Evolutionary conservation across 2,888 invertebrate species (phyloP).

Genomic region (Aspidiotus rigidus): DNA sequence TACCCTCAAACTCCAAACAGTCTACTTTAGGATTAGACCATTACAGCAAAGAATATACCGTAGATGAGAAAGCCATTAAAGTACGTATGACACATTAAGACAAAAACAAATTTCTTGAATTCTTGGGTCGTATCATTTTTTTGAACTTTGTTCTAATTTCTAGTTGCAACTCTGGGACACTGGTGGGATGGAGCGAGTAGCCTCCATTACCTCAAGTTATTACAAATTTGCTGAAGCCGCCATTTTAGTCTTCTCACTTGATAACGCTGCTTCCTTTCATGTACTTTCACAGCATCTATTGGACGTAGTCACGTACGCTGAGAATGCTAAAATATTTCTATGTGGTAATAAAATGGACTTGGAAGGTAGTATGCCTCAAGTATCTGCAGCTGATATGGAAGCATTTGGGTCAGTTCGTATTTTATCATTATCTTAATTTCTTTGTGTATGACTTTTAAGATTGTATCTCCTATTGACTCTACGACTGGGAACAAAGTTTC

Average conservation of each 20-base stretch:
- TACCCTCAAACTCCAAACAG: slow-evolving; percentile 69
- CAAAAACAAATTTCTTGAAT: neutral
- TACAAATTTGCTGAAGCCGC: slow-evolving; percentile 94
- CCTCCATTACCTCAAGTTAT: slow-evolving; percentile 88
- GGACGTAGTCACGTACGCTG: slow-evolving; percentile 87
- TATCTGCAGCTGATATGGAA: slow-evolving; percentile 79
- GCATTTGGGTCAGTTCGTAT: slow-evolving; percentile 60
- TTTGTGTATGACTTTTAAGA: neutral
- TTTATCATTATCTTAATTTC: too few species aligned
- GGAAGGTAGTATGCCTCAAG: slow-evolving; percentile 62
- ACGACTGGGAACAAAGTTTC: too few species aligned
- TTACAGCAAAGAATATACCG: slow-evolving; percentile 67
- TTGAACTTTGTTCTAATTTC: slow-evolving; percentile 40
- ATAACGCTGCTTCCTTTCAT: slow-evolving; percentile 86
- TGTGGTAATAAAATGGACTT: slow-evolving; percentile 87
- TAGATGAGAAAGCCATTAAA: slow-evolving; percentile 67
- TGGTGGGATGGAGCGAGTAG: slow-evolving; percentile 92
- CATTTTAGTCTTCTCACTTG: slow-evolving; percentile 79
- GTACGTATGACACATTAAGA: slow-evolving; percentile 46
- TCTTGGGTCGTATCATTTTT: neutral
- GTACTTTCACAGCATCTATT: slow-evolving; percentile 82
- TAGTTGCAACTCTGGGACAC: slow-evolving; percentile 94
- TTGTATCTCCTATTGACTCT: too few species aligned
- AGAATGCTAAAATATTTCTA: slow-evolving; percentile 88
- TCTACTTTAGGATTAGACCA: slow-evolving; percentile 88